Evolutionary conservation across 2,888 invertebrate species (phyloP), one percentile per base, ranked within the genome.

Genomic region (Rosalia funebris): DNA sequence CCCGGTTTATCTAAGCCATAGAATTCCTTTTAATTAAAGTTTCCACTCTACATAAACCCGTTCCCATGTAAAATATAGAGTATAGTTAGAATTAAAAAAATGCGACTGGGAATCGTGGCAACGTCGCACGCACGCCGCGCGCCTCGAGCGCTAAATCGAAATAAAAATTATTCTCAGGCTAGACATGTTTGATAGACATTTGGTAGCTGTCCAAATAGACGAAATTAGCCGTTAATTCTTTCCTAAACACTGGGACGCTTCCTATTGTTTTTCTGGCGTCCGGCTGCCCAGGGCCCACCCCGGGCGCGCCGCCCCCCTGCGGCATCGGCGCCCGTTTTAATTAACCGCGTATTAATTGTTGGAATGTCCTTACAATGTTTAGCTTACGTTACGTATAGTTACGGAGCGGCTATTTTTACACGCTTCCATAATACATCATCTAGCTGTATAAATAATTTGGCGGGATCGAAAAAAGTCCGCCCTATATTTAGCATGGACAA

Each of bases 111-210:
- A n/a, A n/a, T n/a, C n/a, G n/a, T n/a, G n/a, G n/a, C n/a, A n/a
- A n/a, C n/a, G n/a, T n/a, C n/a, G 5, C 46, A 5, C 16, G 48
- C 36, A 16, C 48, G 48, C 48, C 17, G 36, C 20, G 7, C 1
- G 15, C 46, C 20, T 10, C 1, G 15, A 16, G 16, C 36, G 31
- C 5, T 19, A 25, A 20, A 37, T 50, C 14, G 42, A 53, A 53
- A 53, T 53, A 53, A 53, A 53, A 53, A 42, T 34, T 42, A 32
- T 11, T 32, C 42, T 53, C 63, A 54, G 68, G 60, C 69, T 71
- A 71, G 71, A 71, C 71, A 68, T 68, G 63, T 68, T 65, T 63
- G 68, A 69, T 65, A 71, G 71, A 71, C 71, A 61, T 64, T 66
- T 71, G 71, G 71, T 60, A 34, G 17, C 14, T 12, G 20, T 57